Evolutionary conservation across 1,140 invertebrate genomes (phyloP).

Genomic region (Coenobita brevimanus): DNA sequence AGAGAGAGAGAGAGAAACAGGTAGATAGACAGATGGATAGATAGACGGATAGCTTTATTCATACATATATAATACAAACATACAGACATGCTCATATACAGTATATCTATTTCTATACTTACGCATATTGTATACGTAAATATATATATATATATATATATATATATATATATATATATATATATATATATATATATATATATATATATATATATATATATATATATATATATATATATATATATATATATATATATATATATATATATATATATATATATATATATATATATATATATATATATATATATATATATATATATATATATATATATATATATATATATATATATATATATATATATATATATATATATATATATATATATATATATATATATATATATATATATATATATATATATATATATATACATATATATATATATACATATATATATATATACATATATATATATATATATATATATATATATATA

Average conservation of each 20-base stretch:
- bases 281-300: conserved; percentile 40
- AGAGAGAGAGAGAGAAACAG: too few relatives aligned
- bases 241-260: conserved; percentile 6
- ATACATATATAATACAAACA: too few relatives aligned
- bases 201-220: conserved; percentile 21
- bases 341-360: not conserved
- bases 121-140: too few relatives aligned
- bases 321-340: conserved; percentile 26
- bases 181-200: conserved; percentile 4
- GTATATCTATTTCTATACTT: too few relatives aligned
- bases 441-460: conserved; percentile 40
- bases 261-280: conserved; percentile 5
- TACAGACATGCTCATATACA: too few relatives aligned
- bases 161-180: too few relatives aligned
- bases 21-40: too few relatives aligned
- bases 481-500: conserved; percentile 29
- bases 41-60: too few relatives aligned
- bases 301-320: conserved; percentile 39
- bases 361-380: conserved; percentile 32
- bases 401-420: conserved; percentile 19
- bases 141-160: too few relatives aligned
- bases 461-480: conserved; percentile 20
- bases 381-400: conserved; percentile 48
- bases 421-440: conserved; percentile 27
- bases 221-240: conserved; percentile 8